Conservation (phyloP, 2,797 vertebrate species). For the Tachyglossus aculeatus region DNA sequence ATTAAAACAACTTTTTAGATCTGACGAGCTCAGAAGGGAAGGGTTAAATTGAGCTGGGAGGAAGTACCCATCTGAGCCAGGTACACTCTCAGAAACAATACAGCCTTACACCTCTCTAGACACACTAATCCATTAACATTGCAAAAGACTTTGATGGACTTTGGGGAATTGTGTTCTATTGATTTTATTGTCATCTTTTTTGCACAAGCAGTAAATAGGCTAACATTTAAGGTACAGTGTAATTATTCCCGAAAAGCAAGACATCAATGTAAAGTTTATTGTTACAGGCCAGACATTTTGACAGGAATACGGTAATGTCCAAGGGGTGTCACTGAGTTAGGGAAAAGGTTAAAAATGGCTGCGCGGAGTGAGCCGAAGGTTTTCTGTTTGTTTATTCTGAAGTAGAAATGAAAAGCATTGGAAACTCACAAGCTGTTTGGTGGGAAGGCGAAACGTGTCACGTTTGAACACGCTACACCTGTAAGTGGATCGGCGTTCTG, state of each 20-base stretch:
- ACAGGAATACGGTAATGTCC: slow-evolving; percentile 66
- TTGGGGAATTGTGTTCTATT: slow-evolving; percentile 72
- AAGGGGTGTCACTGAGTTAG: slow-evolving; percentile 63
- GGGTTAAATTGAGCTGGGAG: slow-evolving; percentile 38
- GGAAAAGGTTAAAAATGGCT: slow-evolving; percentile 70
- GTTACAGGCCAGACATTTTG: slow-evolving; percentile 67
- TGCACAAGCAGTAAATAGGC: slow-evolving; percentile 75
- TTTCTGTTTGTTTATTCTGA: no score
- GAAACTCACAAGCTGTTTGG: slow-evolving; percentile 47
- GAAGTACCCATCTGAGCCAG: background rate
- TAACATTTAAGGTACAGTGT: slow-evolving; percentile 76
- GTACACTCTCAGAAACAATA: slow-evolving; percentile 1
- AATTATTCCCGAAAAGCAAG: slow-evolving; percentile 82
- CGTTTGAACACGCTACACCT: slow-evolving; percentile 42
- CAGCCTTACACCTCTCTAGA: slow-evolving; percentile 49
- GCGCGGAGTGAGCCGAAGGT: slow-evolving; percentile 35
- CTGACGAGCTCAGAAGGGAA: slow-evolving; percentile 35
- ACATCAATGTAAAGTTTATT: slow-evolving; percentile 79
- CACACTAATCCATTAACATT: slow-evolving; percentile 69
- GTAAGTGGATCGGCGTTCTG: slow-evolving; percentile 23
- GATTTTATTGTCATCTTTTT: slow-evolving; percentile 81
- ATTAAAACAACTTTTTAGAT: slow-evolving; percentile 50
- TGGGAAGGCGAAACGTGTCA: slow-evolving; percentile 45
- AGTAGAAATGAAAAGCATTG: slow-evolving; percentile 54
- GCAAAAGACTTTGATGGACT: slow-evolving; percentile 70